Base-by-base conservation (phyloP, 2,888 invertebrate genomes). In the Caenorhabditis sp. region DNA sequence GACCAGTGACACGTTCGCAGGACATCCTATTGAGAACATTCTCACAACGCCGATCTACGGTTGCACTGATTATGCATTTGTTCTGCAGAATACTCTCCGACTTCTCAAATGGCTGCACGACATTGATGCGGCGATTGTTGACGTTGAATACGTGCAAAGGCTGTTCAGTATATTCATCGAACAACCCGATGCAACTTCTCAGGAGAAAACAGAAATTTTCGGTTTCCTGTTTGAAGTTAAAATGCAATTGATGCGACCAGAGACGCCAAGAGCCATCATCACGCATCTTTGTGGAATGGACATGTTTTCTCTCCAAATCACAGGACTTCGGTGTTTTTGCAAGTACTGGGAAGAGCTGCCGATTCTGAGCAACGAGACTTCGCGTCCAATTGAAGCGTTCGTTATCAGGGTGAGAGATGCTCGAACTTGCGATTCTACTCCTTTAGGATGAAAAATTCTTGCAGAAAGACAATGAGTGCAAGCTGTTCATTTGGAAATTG, bases 41-140 rank as follows among this genome's bases (percentile, higher is more conserved):
- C 61, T 81, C 3, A 26, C 56, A 1, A 67, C 67, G 0, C 1
- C 55, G 1, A 44, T 81, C 20, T 70, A 68, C 32, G 77, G 68
- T 22, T 62, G 77, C 26, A 69, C 82, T 0, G 67, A 65, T n/a
- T 82, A 82, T 47, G 67, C 68, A 1, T 82, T 77, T n/a, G 47
- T 82, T n/a, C 71, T 82, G 11, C 44, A 68, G n/a, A 62, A 62
- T n/a, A 15, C 68, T 15, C 47, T 82, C 1, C 47, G 56, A 28
- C 68, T 82, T 13, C 51, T 82, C 11, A 71, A 68, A 44, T 82
- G 82, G 82, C 67, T 82, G 13, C 61, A 62, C 28, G 82, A 82
- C 26, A 55, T 60, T 3, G 67, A 77, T 15, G 67, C 68, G 5
- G 26, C 70, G 0, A 53, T 70, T 28, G 71, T 70, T 1, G 70